Base-by-base conservation (phyloP, 2,888 invertebrate species). In the Torymus tubicola region DNA sequence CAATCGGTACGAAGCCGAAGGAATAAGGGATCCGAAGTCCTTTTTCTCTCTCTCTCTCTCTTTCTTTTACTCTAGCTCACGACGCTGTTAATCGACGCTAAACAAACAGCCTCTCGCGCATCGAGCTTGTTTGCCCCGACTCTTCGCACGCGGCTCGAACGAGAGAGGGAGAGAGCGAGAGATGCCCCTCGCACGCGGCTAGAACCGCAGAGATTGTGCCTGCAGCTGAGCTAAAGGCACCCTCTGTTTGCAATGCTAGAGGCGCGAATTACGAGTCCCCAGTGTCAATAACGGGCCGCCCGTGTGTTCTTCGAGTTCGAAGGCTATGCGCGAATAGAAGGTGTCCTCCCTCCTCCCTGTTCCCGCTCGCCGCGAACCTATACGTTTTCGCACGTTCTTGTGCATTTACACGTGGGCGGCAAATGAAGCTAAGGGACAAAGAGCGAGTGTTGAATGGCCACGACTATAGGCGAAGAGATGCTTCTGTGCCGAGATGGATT, bases 231-330 rank as follows among this genome's bases (percentile, higher is more conserved):
- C 31, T 31, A 31, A 31, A 31, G 31, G 31, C 31, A 31, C 67
- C 83, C 84, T 84, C 84, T 88, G 84, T 88, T 88, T 88, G 86
- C 85, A 75, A 79, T 83, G 82, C 82, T 85, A 55, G 67, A 84
- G 87, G 86, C 87, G 88, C 86, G 87, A 88, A 88, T 88, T 87
- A 86, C 85, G 85, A 86, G 84, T 84, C 84, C 86, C 85, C 81
- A 85, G 85, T 86, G 88, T 88, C 87, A 88, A 88, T 87, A 88
- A 58, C 74, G 85, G 84, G 84, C 64, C 58, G 82, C 83, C 72
- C 76, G 75, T 83, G 84, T 84, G 84, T 4, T 31, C 31, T 31
- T 31, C 31, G 31, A 31, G 31, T 31, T 31, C 31, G 31, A 31
- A 31, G 31, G 31, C 31, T 85, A 84, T 86, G 74, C 82, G 72